phyloP scores from a whole-genome alignment of 2,888 invertebrate genomes.

The Ophioninae sp. region DNA sequence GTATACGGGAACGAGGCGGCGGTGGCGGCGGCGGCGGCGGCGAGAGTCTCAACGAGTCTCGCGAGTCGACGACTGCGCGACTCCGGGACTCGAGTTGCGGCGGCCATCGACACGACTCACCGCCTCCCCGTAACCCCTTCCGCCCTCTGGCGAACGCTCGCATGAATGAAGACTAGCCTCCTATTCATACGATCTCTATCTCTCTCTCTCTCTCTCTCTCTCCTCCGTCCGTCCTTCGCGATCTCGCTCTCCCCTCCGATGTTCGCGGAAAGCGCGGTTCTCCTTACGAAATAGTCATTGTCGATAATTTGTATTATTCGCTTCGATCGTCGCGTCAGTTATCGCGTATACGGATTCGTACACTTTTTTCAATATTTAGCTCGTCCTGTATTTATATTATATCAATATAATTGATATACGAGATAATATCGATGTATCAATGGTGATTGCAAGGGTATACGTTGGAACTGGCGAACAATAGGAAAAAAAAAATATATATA shows the following conservation, averaged over 20 bases:
- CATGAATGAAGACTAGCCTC: conserved; percentile 76
- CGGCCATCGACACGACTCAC: conserved; percentile 52
- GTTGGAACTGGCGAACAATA: too few relatives aligned
- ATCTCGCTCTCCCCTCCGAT: conserved; percentile 50
- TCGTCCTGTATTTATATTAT: too few relatives aligned
- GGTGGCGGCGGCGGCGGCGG: too few relatives aligned
- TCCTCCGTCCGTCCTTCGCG: conserved; percentile 3
- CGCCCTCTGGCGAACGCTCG: conserved; percentile 57
- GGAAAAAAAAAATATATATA: too few relatives aligned
- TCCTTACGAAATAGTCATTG: conserved; percentile 71
- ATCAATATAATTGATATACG: too few relatives aligned
- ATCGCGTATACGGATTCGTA: neutral
- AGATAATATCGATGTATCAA: too few relatives aligned
- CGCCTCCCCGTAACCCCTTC: conserved; percentile 24
- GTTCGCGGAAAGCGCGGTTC: conserved; percentile 66
- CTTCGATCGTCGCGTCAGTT: conserved; percentile 34
- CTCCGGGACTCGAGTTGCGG: conserved; percentile 29
- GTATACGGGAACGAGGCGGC: too few relatives aligned
- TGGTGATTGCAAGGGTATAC: too few relatives aligned
- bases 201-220: conserved; percentile 17
- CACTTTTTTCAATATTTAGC: neutral
- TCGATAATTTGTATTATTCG: conserved; percentile 63
- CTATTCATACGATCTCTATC: conserved; percentile 71
- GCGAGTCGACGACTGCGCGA: conserved; percentile 10
- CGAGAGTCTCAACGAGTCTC: too few relatives aligned